Evolutionary conservation across 2,888 invertebrate genomes (phyloP).

Genomic region (Latheticus oryzae): DNA sequence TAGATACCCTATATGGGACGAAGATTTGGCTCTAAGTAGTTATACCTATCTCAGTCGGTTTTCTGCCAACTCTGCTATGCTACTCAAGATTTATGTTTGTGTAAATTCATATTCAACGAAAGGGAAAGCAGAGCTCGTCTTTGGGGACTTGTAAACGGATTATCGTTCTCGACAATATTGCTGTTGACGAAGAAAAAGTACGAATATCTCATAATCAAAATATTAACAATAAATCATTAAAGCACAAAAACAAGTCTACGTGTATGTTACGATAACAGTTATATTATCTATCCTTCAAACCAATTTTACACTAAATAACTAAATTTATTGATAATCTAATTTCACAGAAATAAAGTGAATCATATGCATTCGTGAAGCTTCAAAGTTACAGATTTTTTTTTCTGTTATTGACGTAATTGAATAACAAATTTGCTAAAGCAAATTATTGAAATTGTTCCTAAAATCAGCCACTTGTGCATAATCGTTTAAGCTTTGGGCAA

Average conservation of each 20-base stretch:
- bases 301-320: no score
- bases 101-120: slow-evolving; percentile 41
- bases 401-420: no score
- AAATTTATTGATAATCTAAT: no score
- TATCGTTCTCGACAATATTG: slow-evolving; percentile 43
- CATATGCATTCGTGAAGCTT: no score
- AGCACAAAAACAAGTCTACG: neutral
- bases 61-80: slow-evolving; percentile 21
- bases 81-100: slow-evolving; percentile 41
- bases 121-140: slow-evolving; percentile 20
- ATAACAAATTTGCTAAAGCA: no score
- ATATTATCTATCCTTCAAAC: no score
- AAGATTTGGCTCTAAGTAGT: slow-evolving; percentile 34
- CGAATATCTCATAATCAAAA: slow-evolving; percentile 1
- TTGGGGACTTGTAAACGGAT: slow-evolving; percentile 39
- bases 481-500: no score
- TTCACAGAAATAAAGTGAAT: no score
- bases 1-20: slow-evolving; percentile 26
- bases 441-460: no score
- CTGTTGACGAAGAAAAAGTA: slow-evolving; percentile 24
- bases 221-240: neutral
- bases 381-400: no score
- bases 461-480: no score
- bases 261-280: no score
- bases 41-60: slow-evolving; percentile 24